Base-by-base conservation (phyloP, 2,888 invertebrate genomes). In the Scaeva pyrastri region DNA sequence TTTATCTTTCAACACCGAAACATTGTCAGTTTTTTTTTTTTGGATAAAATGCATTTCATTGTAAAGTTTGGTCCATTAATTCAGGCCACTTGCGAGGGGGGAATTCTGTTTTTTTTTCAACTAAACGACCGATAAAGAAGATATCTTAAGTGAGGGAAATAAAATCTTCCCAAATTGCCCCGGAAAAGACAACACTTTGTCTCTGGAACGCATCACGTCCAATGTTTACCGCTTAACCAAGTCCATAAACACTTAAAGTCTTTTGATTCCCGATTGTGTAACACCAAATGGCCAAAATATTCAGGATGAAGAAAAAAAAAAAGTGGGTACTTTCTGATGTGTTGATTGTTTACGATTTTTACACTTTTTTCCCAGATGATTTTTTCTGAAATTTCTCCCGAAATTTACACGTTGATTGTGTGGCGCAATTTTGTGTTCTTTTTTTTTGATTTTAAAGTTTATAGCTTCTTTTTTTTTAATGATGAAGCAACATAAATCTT, bases 41-140 rank as follows among this genome's bases (percentile, higher is more conserved):
- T n/a, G n/a, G 11, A 68, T 66, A 77, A 52, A 68, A 82, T 78
- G 72, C 78, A 78, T 72, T 73, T 72, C 71, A 60, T 72, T 58
- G 31, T 31, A 43, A 52, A 72, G 48, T 50, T 52, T 73, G 72
- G 64, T 43, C 52, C 45, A 43, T 56, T 68, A 78, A 82, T 82
- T 75, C 31, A 31, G 26, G 52, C 56, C 41, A 26, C 8, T 3
- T 12, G 4, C 14, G n/a, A 23, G 12, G 2, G 16, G 23, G 21
- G 10, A 1, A n/a, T 7, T 31, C 21, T 43, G 10, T 43, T 5
- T 12, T 2, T 12, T 16, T 58, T 43, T n/a, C 7, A 50, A 60
- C 39, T 23, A 50, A 64, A 52, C 31, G 43, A 41, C 68, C 36
- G 56, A 76, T 76, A 76, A 55, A 68, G 39, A n/a, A n/a, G n/a